Evolutionary conservation across 2,113 vertebrate genomes (phyloP), one percentile per base, ranked within the genome.

Genomic region (Xiphorhynchus elegans): DNA sequence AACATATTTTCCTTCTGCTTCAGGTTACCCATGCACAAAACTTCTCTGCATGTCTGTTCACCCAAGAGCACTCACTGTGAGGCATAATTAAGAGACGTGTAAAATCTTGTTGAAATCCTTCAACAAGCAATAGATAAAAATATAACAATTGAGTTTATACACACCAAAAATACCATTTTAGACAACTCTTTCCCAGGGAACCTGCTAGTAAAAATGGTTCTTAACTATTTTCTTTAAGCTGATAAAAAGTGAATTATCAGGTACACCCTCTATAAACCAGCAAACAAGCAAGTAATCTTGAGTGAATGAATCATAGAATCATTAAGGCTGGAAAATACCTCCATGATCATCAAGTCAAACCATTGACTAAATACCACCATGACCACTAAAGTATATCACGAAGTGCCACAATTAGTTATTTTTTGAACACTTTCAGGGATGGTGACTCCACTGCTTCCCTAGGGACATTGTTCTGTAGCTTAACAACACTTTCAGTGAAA

Each of bases 21-120:
- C 0, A 0, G 26, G 5, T 31, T 64, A 13, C 17, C 59, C 35
- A 42, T 0, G 1, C 6, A 21, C 11, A 76, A 42, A 83, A 59
- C 29, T 77, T 47, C 46, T 53, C 31, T 42, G 3, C 28, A n/a
- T 19, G 46, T 77, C 8, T n/a, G 11, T 26, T 62, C 7, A 5
- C 44, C 19, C 28, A 44, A 39, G 31, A 74, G 10, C 20, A 19
- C 31, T 87, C 1, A 0, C 25, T 46, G 4, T 1, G 6, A 76
- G 42, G 18, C 23, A 69, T 85, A 91, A 82, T 84, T 82, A 79
- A 73, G 47, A 82, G 24, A 50, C 0, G 4, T 1, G 50, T 28
- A 21, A 79, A 82, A 9, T 35, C 46, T 25, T 85, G 35, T 70
- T 59, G 21, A 80, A 88, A 83, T 56, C n/a, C 39, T 93, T 59